Percentiles rank a stretch among this genome's conserved stretches.
Evolutionary conservation across 2,888 invertebrate genomes (phyloP).

Genomic region (Ormyrus rosae): DNA sequence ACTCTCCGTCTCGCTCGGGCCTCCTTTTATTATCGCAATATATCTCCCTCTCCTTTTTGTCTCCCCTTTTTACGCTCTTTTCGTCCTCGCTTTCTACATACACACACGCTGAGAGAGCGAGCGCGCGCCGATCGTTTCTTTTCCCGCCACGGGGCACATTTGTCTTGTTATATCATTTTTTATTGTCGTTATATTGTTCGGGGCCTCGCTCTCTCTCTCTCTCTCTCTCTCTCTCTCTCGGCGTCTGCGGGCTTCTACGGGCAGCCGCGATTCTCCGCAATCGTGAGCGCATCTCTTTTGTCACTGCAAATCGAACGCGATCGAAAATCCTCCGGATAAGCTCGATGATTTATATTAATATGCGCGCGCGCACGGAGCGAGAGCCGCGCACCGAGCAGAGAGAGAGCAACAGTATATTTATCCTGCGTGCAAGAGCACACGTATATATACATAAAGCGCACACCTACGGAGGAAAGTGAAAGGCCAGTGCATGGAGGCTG

Average conservation of each 20-base stretch:
- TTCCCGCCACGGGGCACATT: conserved; percentile 51
- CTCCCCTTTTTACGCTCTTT: conserved; percentile 34
- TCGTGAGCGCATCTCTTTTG: conserved; percentile 49
- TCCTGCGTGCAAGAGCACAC: too few relatives aligned
- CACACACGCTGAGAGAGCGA: background rate
- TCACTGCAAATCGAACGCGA: conserved; percentile 54
- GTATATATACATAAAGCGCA: too few relatives aligned
- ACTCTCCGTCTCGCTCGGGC: conserved; percentile 55
- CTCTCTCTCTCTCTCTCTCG: conserved; percentile 14
- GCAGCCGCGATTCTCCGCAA: conserved; percentile 26
- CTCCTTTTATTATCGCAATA: conserved; percentile 55
- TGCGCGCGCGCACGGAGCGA: background rate
- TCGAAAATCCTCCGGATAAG: conserved; percentile 45
- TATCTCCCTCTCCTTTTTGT: conserved; percentile 55
- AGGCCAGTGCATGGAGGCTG: too few relatives aligned
- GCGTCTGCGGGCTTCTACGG: background rate
- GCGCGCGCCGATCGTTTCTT: background rate
- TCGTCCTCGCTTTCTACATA: conserved; percentile 14
- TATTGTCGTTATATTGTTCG: conserved; percentile 60
- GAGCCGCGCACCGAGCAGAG: background rate
- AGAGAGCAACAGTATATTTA: too few relatives aligned
- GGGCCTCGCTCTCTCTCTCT: conserved; percentile 25
- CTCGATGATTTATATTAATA: conserved; percentile 51
- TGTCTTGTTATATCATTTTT: conserved; percentile 64
- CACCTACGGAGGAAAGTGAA: too few relatives aligned